phyloP scores from a whole-genome alignment of 2,113 vertebrate genomes.

The Synodontis membranacea region DNA sequence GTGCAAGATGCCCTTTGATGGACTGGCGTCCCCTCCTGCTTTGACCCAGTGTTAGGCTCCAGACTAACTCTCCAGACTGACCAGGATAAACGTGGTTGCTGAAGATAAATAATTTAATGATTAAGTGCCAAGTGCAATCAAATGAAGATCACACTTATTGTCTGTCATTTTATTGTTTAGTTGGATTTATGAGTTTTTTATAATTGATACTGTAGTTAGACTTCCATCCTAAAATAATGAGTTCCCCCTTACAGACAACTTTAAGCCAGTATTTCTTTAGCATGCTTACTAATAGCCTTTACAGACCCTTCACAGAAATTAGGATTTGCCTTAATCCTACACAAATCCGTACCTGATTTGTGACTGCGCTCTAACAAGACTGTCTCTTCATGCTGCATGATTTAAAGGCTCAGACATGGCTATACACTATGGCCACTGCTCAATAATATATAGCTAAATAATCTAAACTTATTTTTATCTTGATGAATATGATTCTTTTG shows the following conservation, averaged over 20 bases:
- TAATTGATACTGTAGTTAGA: background rate
- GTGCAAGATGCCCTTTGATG: background rate
- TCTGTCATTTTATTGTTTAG: background rate
- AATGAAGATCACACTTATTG: background rate
- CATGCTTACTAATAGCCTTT: background rate
- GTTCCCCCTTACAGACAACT: background rate
- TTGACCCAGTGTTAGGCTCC: no score
- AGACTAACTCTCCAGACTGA: background rate
- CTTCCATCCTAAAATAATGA: background rate
- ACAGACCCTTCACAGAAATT: background rate
- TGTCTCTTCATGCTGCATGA: background rate
- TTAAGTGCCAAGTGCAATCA: background rate
- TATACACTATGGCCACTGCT: background rate
- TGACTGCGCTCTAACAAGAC: background rate
- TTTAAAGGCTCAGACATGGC: background rate
- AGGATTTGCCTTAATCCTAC: background rate
- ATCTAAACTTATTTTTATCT: background rate
- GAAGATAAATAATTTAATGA: background rate
- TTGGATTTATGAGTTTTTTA: background rate
- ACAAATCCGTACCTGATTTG: background rate
- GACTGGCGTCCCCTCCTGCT: background rate
- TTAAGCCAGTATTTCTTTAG: background rate
- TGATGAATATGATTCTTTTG: background rate
- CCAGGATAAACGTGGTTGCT: background rate
- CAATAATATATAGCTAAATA: no score